Conservation (phyloP, 2,113 vertebrate genomes). For the Silurus glanis region DNA sequence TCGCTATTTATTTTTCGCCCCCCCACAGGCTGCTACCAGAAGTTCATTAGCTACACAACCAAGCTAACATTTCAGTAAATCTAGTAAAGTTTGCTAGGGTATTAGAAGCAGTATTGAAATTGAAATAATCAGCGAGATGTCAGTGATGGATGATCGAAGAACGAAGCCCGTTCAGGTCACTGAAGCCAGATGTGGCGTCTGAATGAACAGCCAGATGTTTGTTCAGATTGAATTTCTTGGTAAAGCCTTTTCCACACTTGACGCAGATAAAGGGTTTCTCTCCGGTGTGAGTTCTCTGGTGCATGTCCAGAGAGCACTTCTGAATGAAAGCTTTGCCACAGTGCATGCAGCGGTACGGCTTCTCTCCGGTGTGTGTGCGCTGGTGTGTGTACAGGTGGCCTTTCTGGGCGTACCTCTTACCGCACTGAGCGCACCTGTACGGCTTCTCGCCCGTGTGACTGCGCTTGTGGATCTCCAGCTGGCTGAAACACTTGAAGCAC, state of each 20-base stretch:
- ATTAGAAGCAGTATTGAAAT: not conserved
- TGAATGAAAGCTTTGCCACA: conserved; percentile 78
- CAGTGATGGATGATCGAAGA: not conserved
- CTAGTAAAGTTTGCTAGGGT: not conserved
- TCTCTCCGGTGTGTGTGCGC: conserved; percentile 76
- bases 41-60: not conserved
- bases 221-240: conserved; percentile 75
- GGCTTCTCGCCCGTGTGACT: conserved; percentile 78
- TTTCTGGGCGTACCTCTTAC: conserved; percentile 74
- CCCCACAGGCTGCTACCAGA: not conserved
- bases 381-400: conserved; percentile 77
- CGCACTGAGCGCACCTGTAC: conserved; percentile 70
- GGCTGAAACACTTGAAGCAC: conserved; percentile 73
- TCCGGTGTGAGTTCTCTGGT: conserved; percentile 75
- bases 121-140: not conserved
- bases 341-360: conserved; percentile 71
- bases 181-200: conserved; percentile 54
- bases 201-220: conserved; percentile 71
- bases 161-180: not conserved
- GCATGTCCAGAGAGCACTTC: conserved; percentile 78
- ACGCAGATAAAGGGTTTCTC: conserved; percentile 73
- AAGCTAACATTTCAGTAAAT: not conserved
- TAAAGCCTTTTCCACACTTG: conserved; percentile 75
- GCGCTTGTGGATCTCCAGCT: conserved; percentile 75
- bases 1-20: not conserved